Percentiles rank a stretch among this genome's conserved stretches.
These are phyloP conservation scores for Pelecanus crispus DNA, from an alignment of 2,113 vertebrate species.

Conservation along the genomic window DNA sequence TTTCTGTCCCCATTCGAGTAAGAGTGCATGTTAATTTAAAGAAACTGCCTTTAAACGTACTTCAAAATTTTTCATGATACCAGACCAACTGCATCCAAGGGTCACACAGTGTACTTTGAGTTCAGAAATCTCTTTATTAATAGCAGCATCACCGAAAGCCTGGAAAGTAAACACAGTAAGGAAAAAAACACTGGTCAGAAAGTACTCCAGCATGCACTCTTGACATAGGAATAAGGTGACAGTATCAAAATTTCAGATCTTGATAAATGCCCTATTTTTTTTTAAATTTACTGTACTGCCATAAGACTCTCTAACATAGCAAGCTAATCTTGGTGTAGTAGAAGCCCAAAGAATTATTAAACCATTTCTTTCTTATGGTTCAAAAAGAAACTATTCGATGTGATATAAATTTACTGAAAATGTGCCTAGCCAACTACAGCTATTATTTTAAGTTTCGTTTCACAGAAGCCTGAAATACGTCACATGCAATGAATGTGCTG, in stretches of 20 bases:
- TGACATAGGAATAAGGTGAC: neutral
- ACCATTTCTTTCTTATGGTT: neutral
- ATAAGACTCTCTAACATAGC: neutral
- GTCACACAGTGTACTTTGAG: slow-evolving; percentile 72
- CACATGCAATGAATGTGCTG: neutral
- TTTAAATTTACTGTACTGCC: neutral
- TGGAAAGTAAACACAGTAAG: slow-evolving; percentile 1
- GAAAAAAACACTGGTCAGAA: neutral
- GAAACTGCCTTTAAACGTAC: slow-evolving; percentile 25
- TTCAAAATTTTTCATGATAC: slow-evolving; percentile 69
- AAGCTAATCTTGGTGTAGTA: neutral
- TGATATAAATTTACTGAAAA: neutral
- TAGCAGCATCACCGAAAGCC: slow-evolving; percentile 75
- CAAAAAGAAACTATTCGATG: neutral
- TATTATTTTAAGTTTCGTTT: neutral
- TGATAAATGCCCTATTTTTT: neutral
- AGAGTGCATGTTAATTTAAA: neutral
- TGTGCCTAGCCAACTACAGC: neutral
- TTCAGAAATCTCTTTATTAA: slow-evolving; percentile 77
- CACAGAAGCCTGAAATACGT: neutral
- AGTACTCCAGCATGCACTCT: neutral
- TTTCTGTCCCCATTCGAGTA: neutral
- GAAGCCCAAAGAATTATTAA: neutral
- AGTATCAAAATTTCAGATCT: neutral
- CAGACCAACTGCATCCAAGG: slow-evolving; percentile 73